Conservation (phyloP, 1,140 invertebrate species). For the Tetramorium alpestre region DNA sequence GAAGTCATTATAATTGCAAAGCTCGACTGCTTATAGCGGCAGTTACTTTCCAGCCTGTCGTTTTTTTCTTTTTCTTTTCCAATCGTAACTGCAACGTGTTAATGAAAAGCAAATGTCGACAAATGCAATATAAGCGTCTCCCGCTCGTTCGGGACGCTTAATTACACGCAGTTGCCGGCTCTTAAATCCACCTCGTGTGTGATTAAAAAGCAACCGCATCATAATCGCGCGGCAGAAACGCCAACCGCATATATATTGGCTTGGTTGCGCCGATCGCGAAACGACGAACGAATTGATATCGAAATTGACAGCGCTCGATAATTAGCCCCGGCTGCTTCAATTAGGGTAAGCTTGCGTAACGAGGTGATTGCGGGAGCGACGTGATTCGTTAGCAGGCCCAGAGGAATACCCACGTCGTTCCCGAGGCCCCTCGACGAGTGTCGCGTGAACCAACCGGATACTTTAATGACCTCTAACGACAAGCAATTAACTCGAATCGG, state of each 20-base stretch:
- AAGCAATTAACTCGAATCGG: slow-evolving; percentile 82
- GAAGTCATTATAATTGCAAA: slow-evolving; percentile 26
- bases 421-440: slow-evolving; percentile 63
- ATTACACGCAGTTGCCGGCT: slow-evolving; percentile 19
- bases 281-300: slow-evolving; percentile 40
- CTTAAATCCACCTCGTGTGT: not conserved
- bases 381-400: slow-evolving; percentile 62
- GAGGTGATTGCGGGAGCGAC: slow-evolving; percentile 66
- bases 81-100: slow-evolving; percentile 17
- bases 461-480: slow-evolving; percentile 85
- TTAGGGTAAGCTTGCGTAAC: slow-evolving; percentile 67
- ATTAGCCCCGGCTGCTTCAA: slow-evolving; percentile 66
- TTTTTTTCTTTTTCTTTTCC: not conserved
- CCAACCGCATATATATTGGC: not conserved
- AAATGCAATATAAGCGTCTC: not conserved
- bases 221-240: not conserved
- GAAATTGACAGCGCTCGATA: slow-evolving; percentile 50
- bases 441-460: slow-evolving; percentile 81
- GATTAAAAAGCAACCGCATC: slow-evolving; percentile 22
- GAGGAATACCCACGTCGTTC: slow-evolving; percentile 64
- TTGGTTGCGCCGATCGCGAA: slow-evolving; percentile 9
- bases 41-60: not conserved
- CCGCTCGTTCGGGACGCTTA: not conserved
- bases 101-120: slow-evolving; percentile 21
- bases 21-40: slow-evolving; percentile 10